A percentile compares a stretch with the other conserved stretches of the same genome.
Evolutionary conservation across 2,797 vertebrate genomes (phyloP).

Genomic region (Chrysocyon brachyurus): DNA sequence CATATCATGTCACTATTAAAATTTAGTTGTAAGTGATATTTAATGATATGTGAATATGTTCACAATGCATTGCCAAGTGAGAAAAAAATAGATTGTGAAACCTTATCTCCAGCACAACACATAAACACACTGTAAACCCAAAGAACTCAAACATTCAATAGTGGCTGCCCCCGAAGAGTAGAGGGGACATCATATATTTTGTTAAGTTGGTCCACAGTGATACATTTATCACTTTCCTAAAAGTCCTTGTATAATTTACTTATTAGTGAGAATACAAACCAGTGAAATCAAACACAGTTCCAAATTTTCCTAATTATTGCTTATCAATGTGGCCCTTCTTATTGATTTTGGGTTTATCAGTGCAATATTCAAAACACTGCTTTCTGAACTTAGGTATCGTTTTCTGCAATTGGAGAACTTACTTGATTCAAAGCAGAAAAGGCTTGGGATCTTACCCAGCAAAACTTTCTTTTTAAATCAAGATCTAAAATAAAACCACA

Average conservation of each 20-base stretch:
- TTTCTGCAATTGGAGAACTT: background rate
- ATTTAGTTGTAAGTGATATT: background rate
- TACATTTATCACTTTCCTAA: background rate
- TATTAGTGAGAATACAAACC: background rate
- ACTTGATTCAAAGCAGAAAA: background rate
- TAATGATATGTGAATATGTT: slow-evolving; percentile 2
- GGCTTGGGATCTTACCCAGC: background rate
- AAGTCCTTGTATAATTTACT: background rate
- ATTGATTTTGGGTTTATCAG: background rate
- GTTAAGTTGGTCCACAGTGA: slow-evolving; percentile 22
- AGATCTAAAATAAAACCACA: slow-evolving; percentile 9
- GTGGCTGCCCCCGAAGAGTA: background rate
- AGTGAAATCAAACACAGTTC: slow-evolving; percentile 51
- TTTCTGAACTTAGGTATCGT: background rate
- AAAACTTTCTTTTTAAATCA: background rate
- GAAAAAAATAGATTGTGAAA: background rate
- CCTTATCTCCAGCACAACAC: background rate
- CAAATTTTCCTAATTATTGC: background rate
- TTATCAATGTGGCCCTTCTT: background rate
- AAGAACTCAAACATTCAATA: slow-evolving; percentile 2
- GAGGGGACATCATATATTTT: background rate
- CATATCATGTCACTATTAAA: background rate
- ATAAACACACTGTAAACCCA: background rate
- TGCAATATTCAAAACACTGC: background rate
- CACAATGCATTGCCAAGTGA: background rate